Evolutionary conservation across 2,888 invertebrate genomes (phyloP), one percentile per base, ranked within the genome.

Genomic region (Polymixis flavicincta): DNA sequence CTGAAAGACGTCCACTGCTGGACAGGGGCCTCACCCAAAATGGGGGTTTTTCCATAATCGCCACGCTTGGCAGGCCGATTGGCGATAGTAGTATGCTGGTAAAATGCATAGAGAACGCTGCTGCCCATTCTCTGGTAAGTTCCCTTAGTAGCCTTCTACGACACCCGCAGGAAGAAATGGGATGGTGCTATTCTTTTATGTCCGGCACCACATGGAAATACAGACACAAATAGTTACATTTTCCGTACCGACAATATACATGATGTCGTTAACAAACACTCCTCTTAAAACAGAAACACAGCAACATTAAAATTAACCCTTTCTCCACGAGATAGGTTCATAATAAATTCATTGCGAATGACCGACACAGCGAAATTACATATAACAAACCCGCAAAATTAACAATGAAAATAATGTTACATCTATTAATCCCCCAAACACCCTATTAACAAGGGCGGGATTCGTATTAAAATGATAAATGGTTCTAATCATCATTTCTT

Each of bases 391-490:
- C 94, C 94, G 90, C 94, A 94, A 94, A 94, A 94, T 95, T 94
- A 93, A 92, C 94, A 94, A 92, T 93, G 94, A 94, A 95, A 95
- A 95, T 95, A 95, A 95, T 94, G 92, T 93, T 91, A 93, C 91
- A 89, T 92, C 94, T 95, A 95, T 95, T 95, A 94, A 95, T 95
- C 93, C 95, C 93, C 94, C 90, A 90, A 92, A 91, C 94, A 94
- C 90, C 90, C 92, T 93, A 94, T 94, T 95, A 95, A 95, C 95
- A 93, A 92, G 93, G 95, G 95, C 92, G 92, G 91, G 90, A 89
- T 90, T 92, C 95, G 93, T 95, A 95, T 96, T 95, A 95, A 95
- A 96, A 95, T 96, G 95, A 96, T 95, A 95, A 95, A 96, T 95
- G 93, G 92, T 92, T 91, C 92, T 93, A 94, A 95, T 95, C 94